Evolutionary conservation across 1,140 invertebrate genomes (phyloP), one percentile per base, ranked within the genome.

Genomic region (Maniola jurtina): DNA sequence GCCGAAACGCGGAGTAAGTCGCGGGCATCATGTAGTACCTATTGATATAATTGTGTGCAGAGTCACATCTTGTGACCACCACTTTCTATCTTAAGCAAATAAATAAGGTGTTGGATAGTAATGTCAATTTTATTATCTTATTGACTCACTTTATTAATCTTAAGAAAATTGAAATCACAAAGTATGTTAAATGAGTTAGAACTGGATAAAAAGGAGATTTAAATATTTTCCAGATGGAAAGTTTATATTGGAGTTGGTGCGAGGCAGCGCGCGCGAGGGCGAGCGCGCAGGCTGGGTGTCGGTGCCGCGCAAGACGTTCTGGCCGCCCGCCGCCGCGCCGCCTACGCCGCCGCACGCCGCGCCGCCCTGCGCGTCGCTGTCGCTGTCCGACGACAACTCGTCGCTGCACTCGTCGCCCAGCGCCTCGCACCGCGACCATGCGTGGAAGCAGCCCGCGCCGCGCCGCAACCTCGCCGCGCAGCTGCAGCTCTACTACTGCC

Each of bases 351-450:
- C 87, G 47, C 79, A 80, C 61, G 74, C 82, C 57, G 77, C 73
- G 63, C 76, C 81, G 70, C 79, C 83, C 70, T 81, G 83, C 78
- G 80, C 87, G 68, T 92, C 93, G 63, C 84, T 93, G 72, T 92
- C 92, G 78, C 95, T 96, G 90, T 96, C 96, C 74, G 96, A 97
- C 92, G 96, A 97, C 84, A 97, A 96, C 89, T 96, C 95, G 76
- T 97, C 96, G 40, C 93, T 97, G 73, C 95, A 97, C 80, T 97
- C 96, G 50, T 97, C 96, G 75, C 96, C 96, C 63, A 96, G 96
- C 66, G 66, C 74, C 61, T 76, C 74, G 95, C 95, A 96, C 86
- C 92, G 96, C 69, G 96, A 97, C 86, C 96, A 96, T 83, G 95
- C 94, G 76, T 97, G 96, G 95, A 97, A 97, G 83, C 96, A 97